Evolutionary conservation across 2,797 vertebrate species (phyloP), one percentile per base, ranked within the genome.

Genomic region (Lindbergichthys nudifrons): DNA sequence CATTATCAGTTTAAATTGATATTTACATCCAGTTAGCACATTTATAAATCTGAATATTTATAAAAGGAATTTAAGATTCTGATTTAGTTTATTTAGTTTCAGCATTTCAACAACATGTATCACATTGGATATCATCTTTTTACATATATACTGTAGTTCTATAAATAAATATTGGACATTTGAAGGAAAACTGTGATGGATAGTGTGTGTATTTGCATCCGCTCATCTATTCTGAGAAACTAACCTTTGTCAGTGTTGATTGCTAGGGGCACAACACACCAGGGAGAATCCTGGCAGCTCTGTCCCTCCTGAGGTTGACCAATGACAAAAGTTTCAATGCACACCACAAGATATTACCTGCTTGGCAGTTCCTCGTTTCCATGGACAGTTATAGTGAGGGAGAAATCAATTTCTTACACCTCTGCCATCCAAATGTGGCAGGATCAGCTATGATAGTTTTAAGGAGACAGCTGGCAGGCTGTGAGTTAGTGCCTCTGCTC

Each of bases 371-470:
- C 71, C 69, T 85, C 21, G 75, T 84, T 88, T 87, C 79, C 61
- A 70, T 70, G 63, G 84, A 82, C 91, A 90, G 77, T 87, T 90
- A 92, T 82, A 88, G 88, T 77, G 85, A 88, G 77, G 84, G 85
- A 88, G 79, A 93, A 92, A 92, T 92, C 80, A 73, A 79, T 79
- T 84, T 71, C 68, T 74, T 90, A 63, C 81, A 82, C 79, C 84
- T 85, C 87, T 91, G 85, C 85, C 88, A 83, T 75, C 77, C 70
- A 45, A 79, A 86, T 89, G 74, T 92, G 89, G 77, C 90, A 92
- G 83, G 58, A 80, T 69, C 73, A 85, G 79, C 71, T 80, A 72
- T 78, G 81, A 58, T 81, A 56, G 75, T 78, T 82, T 87, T 87
- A 83, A 89, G 83, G 84, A 85, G 83, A 81, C 82, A 85, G 87